Evolutionary conservation across 1,140 invertebrate species (phyloP).

Genomic region (Ridgeia piscesae): DNA sequence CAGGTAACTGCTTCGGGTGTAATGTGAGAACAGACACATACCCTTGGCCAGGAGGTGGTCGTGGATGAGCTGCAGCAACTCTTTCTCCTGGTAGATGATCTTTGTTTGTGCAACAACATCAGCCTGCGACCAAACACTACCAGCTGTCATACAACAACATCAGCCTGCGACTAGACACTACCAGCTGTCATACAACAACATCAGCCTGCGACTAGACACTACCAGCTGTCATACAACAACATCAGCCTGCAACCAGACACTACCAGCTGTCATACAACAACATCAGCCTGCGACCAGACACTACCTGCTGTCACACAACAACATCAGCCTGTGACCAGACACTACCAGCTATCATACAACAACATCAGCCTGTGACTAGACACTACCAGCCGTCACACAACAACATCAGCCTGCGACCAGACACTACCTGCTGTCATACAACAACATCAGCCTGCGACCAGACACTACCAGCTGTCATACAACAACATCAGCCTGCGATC

Average conservation of each 20-base stretch:
- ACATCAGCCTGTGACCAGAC: too few relatives aligned
- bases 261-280: neutral
- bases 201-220: too few relatives aligned
- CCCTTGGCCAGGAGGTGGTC: slow-evolving; percentile 82
- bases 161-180: too few relatives aligned
- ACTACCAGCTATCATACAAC: too few relatives aligned
- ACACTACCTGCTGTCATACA: neutral
- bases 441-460: too few relatives aligned
- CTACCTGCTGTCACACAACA: neutral
- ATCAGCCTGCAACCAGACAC: too few relatives aligned
- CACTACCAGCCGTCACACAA: neutral
- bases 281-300: too few relatives aligned
- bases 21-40: slow-evolving; percentile 24
- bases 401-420: too few relatives aligned
- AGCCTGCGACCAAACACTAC: slow-evolving; percentile 62
- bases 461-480: neutral
- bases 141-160: neutral
- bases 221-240: neutral
- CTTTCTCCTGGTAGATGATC: slow-evolving; percentile 90
- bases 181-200: neutral
- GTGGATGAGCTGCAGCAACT: slow-evolving; percentile 88
- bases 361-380: too few relatives aligned
- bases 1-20: neutral
- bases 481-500: too few relatives aligned
- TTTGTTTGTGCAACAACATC: slow-evolving; percentile 94